phyloP scores from a whole-genome alignment of 2,888 invertebrate genomes.

The Mimas tiliae region DNA sequence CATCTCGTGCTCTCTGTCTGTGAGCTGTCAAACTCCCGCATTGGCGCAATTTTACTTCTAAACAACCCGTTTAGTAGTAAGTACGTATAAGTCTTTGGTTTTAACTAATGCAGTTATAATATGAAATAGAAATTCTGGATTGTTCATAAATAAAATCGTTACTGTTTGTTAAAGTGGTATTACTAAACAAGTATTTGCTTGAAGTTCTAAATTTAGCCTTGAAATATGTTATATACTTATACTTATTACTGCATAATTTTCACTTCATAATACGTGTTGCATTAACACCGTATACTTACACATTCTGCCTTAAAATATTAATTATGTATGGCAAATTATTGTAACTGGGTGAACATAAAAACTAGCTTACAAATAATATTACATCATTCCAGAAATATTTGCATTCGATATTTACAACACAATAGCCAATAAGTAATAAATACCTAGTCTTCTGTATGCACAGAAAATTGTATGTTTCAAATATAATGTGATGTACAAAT shows the following conservation, averaged over 20 bases:
- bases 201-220: not conserved
- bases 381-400: not conserved
- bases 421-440: not conserved
- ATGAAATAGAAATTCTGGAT: not conserved
- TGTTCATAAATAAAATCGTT: not conserved
- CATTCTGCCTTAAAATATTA: constrained; percentile 20
- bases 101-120: not conserved
- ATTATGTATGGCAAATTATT: not conserved
- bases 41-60: too few relatives aligned
- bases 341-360: not conserved
- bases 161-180: not conserved
- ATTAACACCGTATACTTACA: not conserved
- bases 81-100: too few relatives aligned
- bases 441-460: not conserved
- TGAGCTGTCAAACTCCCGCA: too few relatives aligned
- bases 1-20: too few relatives aligned
- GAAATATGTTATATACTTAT: not conserved
- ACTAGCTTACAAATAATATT: not conserved
- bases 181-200: not conserved
- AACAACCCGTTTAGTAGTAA: too few relatives aligned
- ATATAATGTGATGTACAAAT: not conserved
- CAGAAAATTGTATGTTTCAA: not conserved
- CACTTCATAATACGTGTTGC: not conserved
- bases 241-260: not conserved
- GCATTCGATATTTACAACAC: constrained; percentile 11